phyloP scores from a whole-genome alignment of 2,113 vertebrate genomes.

The Callionymus lyra region DNA sequence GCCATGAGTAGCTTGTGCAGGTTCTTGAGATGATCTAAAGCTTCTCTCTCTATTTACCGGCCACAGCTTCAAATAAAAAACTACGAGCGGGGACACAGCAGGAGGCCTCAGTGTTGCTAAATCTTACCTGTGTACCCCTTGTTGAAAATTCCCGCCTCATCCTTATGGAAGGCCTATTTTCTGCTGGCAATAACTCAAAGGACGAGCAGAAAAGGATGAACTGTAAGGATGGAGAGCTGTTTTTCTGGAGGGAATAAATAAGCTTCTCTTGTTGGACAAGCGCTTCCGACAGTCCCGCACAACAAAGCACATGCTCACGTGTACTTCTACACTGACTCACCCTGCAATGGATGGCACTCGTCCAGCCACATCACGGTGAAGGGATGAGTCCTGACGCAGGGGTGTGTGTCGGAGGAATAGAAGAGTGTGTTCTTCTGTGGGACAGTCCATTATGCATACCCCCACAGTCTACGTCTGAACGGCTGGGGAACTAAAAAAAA shows the following conservation, averaged over 20 bases:
- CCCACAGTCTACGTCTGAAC: slow-evolving; percentile 48
- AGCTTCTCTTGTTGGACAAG: slow-evolving; percentile 57
- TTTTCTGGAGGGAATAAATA: slow-evolving; percentile 61
- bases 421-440: slow-evolving; percentile 40
- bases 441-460: slow-evolving; percentile 53
- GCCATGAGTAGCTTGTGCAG: no score
- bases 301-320: slow-evolving; percentile 32
- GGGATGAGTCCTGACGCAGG: slow-evolving; percentile 39
- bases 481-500: slow-evolving; percentile 35
- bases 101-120: slow-evolving; percentile 19
- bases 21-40: slow-evolving; percentile 12
- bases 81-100: slow-evolving; percentile 41
- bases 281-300: slow-evolving; percentile 51
- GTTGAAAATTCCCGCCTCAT: background rate
- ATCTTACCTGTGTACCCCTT: slow-evolving; percentile 29
- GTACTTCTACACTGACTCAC: slow-evolving; percentile 21
- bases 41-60: slow-evolving; percentile 4
- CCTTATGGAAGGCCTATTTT: background rate
- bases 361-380: slow-evolving; percentile 45
- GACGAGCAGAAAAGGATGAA: slow-evolving; percentile 23
- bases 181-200: slow-evolving; percentile 32
- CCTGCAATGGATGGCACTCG: slow-evolving; percentile 46
- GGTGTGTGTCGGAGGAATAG: slow-evolving; percentile 45
- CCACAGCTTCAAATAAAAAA: no score
- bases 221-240: slow-evolving; percentile 29